Base-by-base conservation (phyloP, 2,797 vertebrate genomes). In the Catharus ustulatus region DNA sequence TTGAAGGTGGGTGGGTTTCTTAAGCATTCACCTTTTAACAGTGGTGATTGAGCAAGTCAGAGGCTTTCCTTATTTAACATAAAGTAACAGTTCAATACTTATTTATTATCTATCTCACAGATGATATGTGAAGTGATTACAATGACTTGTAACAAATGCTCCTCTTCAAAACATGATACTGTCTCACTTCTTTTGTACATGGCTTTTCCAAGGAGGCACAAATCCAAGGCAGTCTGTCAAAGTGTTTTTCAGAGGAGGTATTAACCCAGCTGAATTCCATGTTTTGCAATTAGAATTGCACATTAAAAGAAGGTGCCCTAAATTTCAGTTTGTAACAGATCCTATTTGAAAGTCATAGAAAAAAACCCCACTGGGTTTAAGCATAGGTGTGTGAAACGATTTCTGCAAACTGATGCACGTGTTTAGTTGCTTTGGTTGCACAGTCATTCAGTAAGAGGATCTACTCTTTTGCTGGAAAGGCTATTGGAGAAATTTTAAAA, bases 381-480 rank as follows among this genome's bases (percentile, higher is more conserved):
- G 24, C 38, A 24, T 3, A 11, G 38, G 15, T 20, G 11, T 3
- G 0, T 72, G 22, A 67, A 83, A 67, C 51, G 1, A 62, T 78
- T 77, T 87, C 54, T 85, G 19, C 38, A 62, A 36, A n/a, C 7
- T 24, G 43, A 40, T 73, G 34, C 26, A 29, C 6, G 1, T 26
- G 9, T 7, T 38, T 68, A 42, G 8, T 34, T 68, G 18, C 4
- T 75, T 90, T 86, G 11, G 20, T 81, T 78, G 22, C 27, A 26
- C 5, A 32, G 30, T 69, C 2, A 0, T 85, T 80, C 3, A 1
- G 9, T 62, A 26, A 68, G 36, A 48, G 5, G 5, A 49, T 32
- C 23, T 68, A 16, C 2, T 36, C 16, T 55, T 84, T 84, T 61
- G 12, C 36, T 87, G 36, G 27, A 57, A n/a, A 69, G 38, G 4